A percentile compares a stretch with the other conserved stretches of the same genome.
These are phyloP conservation scores for Takifugu bimaculatus DNA, from an alignment of 2,113 vertebrate genomes.

Conservation along the genomic window DNA sequence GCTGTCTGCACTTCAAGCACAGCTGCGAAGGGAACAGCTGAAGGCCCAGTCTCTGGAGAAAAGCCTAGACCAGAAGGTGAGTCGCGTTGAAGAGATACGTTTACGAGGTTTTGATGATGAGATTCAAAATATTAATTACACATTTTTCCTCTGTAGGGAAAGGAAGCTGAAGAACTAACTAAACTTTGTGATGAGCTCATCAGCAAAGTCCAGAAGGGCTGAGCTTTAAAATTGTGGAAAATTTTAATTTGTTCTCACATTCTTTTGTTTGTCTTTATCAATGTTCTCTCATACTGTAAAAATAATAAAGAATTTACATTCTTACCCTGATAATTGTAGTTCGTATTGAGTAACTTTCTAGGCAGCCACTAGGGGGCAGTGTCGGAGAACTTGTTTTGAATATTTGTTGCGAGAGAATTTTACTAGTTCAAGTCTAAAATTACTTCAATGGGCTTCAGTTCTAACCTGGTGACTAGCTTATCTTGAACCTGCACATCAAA, in stretches of 20 bases:
- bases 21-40: constrained; percentile 85
- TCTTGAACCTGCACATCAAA: constrained; percentile 29
- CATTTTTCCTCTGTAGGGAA: constrained; percentile 63
- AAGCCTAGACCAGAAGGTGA: constrained; percentile 86
- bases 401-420: neutral
- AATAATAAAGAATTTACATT: constrained; percentile 50
- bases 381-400: constrained; percentile 3
- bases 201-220: constrained; percentile 70
- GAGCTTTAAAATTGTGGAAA: constrained; percentile 41
- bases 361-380: constrained; percentile 46
- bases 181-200: constrained; percentile 88
- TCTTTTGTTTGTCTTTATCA: constrained; percentile 33
- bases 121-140: neutral
- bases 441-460: neutral
- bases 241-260: constrained; percentile 17
- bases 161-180: constrained; percentile 80
- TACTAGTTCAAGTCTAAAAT: neutral
- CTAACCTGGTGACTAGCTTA: neutral
- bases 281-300: constrained; percentile 44
- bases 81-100: neutral
- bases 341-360: neutral
- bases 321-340: neutral
- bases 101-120: neutral
- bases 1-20: constrained; percentile 76
- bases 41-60: constrained; percentile 85